These are phyloP conservation scores for Odocoileus hemionus DNA, from an alignment of 2,113 vertebrate genomes.

Conservation along the genomic window DNA sequence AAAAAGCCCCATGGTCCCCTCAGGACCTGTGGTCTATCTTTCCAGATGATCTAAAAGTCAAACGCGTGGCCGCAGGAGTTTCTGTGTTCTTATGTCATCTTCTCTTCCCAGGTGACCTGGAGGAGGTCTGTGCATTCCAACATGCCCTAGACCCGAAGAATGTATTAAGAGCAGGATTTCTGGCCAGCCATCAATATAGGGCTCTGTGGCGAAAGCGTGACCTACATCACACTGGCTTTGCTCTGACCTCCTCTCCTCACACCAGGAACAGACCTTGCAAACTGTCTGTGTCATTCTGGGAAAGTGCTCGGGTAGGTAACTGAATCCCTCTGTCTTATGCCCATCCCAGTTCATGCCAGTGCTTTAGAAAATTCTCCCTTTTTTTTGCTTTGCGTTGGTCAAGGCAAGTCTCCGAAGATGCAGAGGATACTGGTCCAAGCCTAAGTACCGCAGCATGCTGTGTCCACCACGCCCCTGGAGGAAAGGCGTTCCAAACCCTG, in stretches of 20 bases:
- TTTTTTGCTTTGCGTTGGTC: background rate
- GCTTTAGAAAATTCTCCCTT: background rate
- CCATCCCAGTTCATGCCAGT: background rate
- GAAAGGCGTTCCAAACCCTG: background rate
- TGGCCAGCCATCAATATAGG: background rate
- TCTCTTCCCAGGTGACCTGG: background rate
- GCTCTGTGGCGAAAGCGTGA: background rate
- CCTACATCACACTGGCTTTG: background rate
- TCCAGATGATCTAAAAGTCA: background rate
- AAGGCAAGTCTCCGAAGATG: background rate
- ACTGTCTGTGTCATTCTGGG: background rate
- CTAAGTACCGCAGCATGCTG: fast-evolving
- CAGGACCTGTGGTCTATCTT: background rate
- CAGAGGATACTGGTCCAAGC: background rate
- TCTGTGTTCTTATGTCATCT: fast-evolving
- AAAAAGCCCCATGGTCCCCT: background rate
- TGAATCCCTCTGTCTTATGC: fast-evolving
- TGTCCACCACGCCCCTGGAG: background rate
- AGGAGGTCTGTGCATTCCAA: background rate
- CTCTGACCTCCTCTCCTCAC: background rate
- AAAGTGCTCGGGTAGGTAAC: background rate
- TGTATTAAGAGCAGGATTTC: background rate
- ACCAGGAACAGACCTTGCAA: background rate
- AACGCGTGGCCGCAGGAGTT: background rate
- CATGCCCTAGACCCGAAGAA: background rate